Base-by-base conservation (phyloP, 1,140 invertebrate genomes). In the Pemphigus obesinymphae region DNA sequence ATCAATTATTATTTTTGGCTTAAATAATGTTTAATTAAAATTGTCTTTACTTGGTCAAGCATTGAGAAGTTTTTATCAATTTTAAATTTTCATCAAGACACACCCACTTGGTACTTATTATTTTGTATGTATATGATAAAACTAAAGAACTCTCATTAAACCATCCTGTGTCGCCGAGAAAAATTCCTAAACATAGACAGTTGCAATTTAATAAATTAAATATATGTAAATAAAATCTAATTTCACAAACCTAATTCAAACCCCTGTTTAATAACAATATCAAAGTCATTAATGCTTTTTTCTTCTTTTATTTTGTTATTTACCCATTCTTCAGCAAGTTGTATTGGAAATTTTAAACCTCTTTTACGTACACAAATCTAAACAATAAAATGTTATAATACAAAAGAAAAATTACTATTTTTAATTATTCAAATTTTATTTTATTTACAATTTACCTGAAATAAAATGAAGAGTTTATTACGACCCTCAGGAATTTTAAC, bases 61-160 rank as follows among this genome's bases (percentile, higher is more conserved):
- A 91, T 92, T 85, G 92, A 91, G 85, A 91, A 92, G 86, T 92
- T 93, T 84, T 94, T 91, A 68, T 94, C 88, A 5, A 91, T 90
- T 82, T 86, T 87, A 80, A 87, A 87, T 86, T 87, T 88, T 83
- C 84, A 86, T 63, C 85, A 83, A n/a, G 87, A 87, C 50, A 87
- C 89, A 83, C 88, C 87, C 55, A 88, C 87, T 82, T 87, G 75
- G 84, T 85, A 63, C 88, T 87, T 86, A 91, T 93, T n/a, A 93
- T 85, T 83, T 89, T 86, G 84, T 89, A 89, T 86, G 91, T 94
- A 11, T 88, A 87, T 81, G 89, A 86, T 83, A 40, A 40, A 40
- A 40, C 37, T 40, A 4, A 10, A 40, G 37, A 4, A 40, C 37
- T 40, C 10, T 40, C 37, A 40, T 10, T 40, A 10, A 5, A 40